Percentiles rank a stretch among this genome's conserved stretches.
phyloP scores from a whole-genome alignment of 2,888 invertebrate species.

The Machimus rusticus region DNA sequence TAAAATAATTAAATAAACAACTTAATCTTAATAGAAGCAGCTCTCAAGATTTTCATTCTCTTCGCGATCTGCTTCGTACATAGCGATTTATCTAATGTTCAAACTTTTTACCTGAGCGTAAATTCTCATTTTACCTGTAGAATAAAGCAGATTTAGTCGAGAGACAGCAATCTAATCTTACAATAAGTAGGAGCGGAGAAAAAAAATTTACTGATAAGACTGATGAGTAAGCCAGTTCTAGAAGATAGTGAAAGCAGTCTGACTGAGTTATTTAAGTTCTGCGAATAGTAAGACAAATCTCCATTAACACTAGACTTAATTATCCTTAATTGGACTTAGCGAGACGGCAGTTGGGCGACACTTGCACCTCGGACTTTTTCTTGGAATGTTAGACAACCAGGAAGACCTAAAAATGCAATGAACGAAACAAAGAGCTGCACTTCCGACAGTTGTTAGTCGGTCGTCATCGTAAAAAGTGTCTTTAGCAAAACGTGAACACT shows the following conservation, averaged over 20 bases:
- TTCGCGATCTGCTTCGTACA: neutral
- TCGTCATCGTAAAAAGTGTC: neutral
- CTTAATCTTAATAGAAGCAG: neutral
- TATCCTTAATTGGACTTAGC: neutral
- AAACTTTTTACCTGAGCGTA: neutral
- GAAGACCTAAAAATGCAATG: constrained; percentile 5
- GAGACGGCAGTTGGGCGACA: neutral
- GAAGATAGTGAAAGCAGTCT: neutral
- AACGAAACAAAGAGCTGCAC: neutral
- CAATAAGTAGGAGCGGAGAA: neutral
- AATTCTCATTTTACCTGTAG: neutral
- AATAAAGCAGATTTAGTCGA: neutral
- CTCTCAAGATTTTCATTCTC: neutral
- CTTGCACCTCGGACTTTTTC: neutral
- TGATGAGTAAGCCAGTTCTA: neutral
- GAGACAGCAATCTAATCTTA: neutral
- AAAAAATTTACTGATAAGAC: neutral
- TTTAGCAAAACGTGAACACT: neutral
- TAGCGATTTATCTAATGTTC: neutral
- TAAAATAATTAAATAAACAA: neutral
- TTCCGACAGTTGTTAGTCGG: neutral
- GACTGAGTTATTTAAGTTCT: neutral
- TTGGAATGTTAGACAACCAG: neutral
- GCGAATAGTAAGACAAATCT: neutral
- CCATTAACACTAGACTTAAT: neutral